phyloP scores from a whole-genome alignment of 92 coral and sea anemone genomes.

The Pocillopora meandrina region DNA sequence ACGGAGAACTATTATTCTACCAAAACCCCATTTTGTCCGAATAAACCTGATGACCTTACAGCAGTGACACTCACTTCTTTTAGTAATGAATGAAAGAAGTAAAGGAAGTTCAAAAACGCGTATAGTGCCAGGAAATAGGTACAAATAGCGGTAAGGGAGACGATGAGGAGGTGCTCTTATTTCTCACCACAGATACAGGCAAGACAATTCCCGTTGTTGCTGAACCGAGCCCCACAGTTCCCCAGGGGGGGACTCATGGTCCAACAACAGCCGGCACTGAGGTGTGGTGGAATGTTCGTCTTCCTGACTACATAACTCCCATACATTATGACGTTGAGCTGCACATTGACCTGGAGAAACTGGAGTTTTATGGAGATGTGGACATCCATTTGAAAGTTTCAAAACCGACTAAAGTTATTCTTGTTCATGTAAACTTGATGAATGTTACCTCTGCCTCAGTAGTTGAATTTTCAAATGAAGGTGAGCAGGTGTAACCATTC shows the following conservation, averaged over 20 bases:
- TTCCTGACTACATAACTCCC: conserved; percentile 77
- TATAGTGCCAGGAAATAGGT: too few species aligned
- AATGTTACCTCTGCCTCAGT: conserved; percentile 69
- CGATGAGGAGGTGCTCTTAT: too few species aligned
- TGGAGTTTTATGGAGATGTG: conserved; percentile 71
- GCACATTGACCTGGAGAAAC: conserved; percentile 60
- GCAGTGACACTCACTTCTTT: too few species aligned
- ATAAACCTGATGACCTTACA: too few species aligned
- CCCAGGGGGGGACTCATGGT: conserved; percentile 23
- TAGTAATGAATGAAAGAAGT: too few species aligned
- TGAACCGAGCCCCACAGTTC: too few species aligned
- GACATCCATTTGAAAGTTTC: conserved; percentile 57
- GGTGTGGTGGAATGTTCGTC: conserved; percentile 92
- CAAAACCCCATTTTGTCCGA: too few species aligned
- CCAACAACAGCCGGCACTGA: conserved; percentile 86
- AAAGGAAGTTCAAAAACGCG: too few species aligned
- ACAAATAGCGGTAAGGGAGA: too few species aligned
- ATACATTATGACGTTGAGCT: conserved; percentile 77
- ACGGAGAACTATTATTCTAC: too few species aligned
- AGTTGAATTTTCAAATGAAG: conserved; percentile 24
- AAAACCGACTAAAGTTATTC: conserved; percentile 65
- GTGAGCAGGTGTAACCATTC: conserved; percentile 20
- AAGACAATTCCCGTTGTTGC: too few species aligned
- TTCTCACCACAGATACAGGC: too few species aligned
- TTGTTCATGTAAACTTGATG: conserved; percentile 80